A percentile compares a stretch with the other conserved stretches of the same genome.
Evolutionary conservation across 2,888 invertebrate species (phyloP).

Genomic region (Drosophila rellima): DNA sequence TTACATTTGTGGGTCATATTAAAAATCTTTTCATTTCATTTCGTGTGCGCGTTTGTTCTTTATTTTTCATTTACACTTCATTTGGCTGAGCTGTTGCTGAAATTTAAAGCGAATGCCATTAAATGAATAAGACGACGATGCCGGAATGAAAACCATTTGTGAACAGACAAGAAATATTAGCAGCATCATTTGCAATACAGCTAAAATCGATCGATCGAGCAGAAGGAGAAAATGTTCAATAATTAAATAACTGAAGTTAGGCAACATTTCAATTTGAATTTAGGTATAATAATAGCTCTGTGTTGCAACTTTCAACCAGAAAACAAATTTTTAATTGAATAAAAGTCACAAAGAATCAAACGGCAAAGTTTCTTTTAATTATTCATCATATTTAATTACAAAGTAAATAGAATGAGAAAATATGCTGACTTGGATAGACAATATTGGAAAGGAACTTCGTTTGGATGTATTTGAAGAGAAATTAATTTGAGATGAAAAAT

Average conservation of each 20-base stretch:
- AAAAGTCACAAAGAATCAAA: not conserved
- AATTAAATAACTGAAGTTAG: slow-evolving; percentile 23
- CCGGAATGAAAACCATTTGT: slow-evolving; percentile 16
- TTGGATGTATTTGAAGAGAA: not conserved
- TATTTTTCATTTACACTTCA: slow-evolving; percentile 67
- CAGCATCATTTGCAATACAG: slow-evolving; percentile 38
- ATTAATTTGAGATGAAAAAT: not conserved
- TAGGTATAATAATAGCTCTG: not conserved
- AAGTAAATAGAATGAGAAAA: not conserved
- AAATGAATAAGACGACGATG: slow-evolving; percentile 53
- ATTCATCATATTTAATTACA: slow-evolving; percentile 4
- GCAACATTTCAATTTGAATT: slow-evolving; percentile 13
- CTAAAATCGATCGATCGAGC: slow-evolving; percentile 20
- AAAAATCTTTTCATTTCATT: slow-evolving; percentile 65
- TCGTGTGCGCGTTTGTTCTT: slow-evolving; percentile 33
- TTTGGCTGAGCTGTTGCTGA: slow-evolving; percentile 43
- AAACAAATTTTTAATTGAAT: not conserved
- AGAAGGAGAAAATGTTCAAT: slow-evolving; percentile 12
- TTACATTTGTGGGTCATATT: slow-evolving; percentile 68
- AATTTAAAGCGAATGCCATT: slow-evolving; percentile 65
- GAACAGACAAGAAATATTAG: slow-evolving; percentile 52
- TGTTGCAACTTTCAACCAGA: slow-evolving; percentile 2
- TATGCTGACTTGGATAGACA: not conserved
- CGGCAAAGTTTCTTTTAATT: slow-evolving; percentile 2
- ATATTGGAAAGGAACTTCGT: not conserved